Conservation (phyloP, 2,888 invertebrate species). For the Baronia brevicornis region DNA sequence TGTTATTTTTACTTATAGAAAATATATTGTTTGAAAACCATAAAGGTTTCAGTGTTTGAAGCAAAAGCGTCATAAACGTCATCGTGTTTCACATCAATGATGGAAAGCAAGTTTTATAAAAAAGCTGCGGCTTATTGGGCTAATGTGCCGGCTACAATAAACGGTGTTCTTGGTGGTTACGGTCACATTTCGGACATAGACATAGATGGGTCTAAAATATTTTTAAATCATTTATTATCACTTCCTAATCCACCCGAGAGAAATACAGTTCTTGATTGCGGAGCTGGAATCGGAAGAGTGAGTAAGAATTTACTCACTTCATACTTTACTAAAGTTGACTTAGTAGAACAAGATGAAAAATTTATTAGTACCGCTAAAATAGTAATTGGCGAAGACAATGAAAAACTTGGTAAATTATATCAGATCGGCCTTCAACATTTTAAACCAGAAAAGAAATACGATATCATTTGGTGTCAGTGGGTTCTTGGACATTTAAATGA, state of each 20-base stretch:
- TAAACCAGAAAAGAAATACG: conserved; percentile 85
- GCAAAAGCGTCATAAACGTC: conserved; percentile 2
- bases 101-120: conserved; percentile 75
- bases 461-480: conserved; percentile 98
- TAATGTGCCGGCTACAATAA: conserved; percentile 87
- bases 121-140: conserved; percentile 92
- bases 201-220: conserved; percentile 87
- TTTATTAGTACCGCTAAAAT: conserved; percentile 86
- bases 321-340: conserved; percentile 87
- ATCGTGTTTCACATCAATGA: conserved; percentile 23
- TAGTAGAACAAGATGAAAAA: conserved; percentile 91
- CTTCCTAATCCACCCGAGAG: conserved; percentile 71
- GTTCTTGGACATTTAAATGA: conserved; percentile 92
- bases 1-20: no score
- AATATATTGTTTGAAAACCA: no score
- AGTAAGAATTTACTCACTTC: conserved; percentile 88
- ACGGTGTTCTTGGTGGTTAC: conserved; percentile 97
- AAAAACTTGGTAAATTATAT: conserved; percentile 80
- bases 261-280: conserved; percentile 91
- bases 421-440: conserved; percentile 89
- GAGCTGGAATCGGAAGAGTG: conserved; percentile 97
- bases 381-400: conserved; percentile 46
- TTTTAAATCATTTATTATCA: conserved; percentile 76
- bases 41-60: no score
- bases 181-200: conserved; percentile 90